Evolutionary conservation across 2,113 vertebrate genomes (phyloP).

Genomic region (Rhinoptilus africanus): DNA sequence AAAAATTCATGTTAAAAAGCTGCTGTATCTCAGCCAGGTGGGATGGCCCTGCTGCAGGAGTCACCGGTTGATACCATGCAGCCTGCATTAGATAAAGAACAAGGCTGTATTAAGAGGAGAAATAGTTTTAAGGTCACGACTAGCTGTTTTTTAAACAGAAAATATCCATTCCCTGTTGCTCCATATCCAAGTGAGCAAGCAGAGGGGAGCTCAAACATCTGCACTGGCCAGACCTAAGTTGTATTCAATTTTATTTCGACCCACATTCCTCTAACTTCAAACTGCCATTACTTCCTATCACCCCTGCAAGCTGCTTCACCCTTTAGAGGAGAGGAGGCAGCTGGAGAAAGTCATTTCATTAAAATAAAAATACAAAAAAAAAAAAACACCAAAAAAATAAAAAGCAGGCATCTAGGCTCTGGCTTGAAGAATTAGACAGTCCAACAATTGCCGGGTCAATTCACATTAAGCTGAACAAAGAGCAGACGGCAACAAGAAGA

Average conservation of each 20-base stretch:
- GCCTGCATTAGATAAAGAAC: neutral
- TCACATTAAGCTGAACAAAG: slow-evolving; percentile 45
- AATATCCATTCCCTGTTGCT: neutral
- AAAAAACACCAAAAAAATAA: neutral
- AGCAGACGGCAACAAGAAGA: neutral
- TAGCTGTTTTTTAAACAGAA: neutral
- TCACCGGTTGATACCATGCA: neutral
- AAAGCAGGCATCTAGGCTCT: neutral
- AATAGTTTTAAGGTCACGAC: neutral
- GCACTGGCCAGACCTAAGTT: neutral
- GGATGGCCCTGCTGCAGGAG: neutral
- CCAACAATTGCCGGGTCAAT: slow-evolving; percentile 32
- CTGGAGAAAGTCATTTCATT: slow-evolving; percentile 21
- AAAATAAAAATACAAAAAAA: neutral
- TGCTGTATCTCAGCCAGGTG: neutral
- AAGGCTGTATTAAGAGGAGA: neutral
- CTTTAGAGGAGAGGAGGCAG: neutral
- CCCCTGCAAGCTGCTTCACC: neutral
- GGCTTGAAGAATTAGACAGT: slow-evolving; percentile 36
- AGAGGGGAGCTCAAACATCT: neutral
- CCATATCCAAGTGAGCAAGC: neutral
- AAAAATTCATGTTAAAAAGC: neutral
- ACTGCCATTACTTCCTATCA: neutral
- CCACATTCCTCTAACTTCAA: neutral
- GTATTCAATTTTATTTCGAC: neutral